These are phyloP conservation scores for Drosophila lowei DNA, from an alignment of 1,140 invertebrate species.

Conservation along the genomic window DNA sequence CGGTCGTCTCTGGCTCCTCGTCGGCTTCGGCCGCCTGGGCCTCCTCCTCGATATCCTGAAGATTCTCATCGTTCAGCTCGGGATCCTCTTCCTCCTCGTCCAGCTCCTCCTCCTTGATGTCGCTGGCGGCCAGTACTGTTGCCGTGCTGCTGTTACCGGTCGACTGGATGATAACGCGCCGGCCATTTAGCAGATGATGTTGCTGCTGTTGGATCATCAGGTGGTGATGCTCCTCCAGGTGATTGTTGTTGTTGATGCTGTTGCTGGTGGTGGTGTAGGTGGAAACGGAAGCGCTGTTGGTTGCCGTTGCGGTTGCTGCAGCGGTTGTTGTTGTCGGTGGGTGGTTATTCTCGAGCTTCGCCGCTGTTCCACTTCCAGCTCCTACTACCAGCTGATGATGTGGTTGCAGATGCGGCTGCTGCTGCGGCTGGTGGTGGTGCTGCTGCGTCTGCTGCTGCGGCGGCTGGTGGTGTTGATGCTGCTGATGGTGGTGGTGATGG, in stretches of 20 bases:
- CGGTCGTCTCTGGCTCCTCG: conserved; percentile 65
- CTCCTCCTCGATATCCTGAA: conserved; percentile 80
- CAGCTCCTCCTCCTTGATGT: conserved; percentile 64
- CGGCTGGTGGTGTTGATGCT: conserved; percentile 22
- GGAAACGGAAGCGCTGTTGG: conserved; percentile 11
- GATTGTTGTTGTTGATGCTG: conserved; percentile 43
- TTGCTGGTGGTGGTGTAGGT: conserved; percentile 33
- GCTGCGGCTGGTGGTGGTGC: conserved; percentile 17
- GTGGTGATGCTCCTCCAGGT: conserved; percentile 32
- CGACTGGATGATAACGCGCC: conserved; percentile 77
- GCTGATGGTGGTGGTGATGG: conserved; percentile 13
- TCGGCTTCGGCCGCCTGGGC: conserved; percentile 78
- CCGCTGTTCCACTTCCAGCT: conserved; percentile 33
- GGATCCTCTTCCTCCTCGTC: conserved; percentile 74
- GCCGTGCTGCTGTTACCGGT: conserved; percentile 35
- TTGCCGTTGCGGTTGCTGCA: conserved; percentile 27
- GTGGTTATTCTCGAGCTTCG: conserved; percentile 42
- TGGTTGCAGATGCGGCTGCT: conserved; percentile 15
- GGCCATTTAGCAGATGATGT: conserved; percentile 70
- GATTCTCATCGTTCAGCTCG: conserved; percentile 76
- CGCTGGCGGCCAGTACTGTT: conserved; percentile 45
- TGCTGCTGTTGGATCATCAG: conserved; percentile 57
- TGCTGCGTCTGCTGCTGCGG: conserved; percentile 23
- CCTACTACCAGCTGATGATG: conserved; percentile 26
- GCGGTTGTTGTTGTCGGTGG: conserved; percentile 72